A percentile compares a stretch with the other conserved stretches of the same genome.
These are phyloP conservation scores for Hydrotaea cyrtoneurina DNA, from an alignment of 2,888 invertebrate genomes.

Conservation along the genomic window DNA sequence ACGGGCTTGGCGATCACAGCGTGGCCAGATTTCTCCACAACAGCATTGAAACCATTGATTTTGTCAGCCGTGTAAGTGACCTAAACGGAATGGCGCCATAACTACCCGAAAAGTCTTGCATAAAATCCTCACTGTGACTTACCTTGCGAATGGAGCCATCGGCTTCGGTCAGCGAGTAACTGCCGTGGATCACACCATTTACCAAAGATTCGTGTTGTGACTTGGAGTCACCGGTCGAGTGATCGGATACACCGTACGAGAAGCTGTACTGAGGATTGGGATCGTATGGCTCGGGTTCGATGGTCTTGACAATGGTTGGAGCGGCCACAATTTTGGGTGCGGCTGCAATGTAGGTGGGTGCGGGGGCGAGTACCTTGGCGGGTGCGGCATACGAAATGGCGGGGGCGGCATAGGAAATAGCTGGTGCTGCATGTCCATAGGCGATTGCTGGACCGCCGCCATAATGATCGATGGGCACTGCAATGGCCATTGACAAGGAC, in stretches of 20 bases:
- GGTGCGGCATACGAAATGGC: constrained; percentile 65
- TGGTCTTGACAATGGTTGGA: constrained; percentile 75
- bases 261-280: constrained; percentile 85
- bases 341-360: constrained; percentile 66
- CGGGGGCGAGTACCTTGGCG: constrained; percentile 66
- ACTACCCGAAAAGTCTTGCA: not conserved
- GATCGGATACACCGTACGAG: constrained; percentile 86
- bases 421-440: constrained; percentile 62
- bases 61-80: constrained; percentile 86
- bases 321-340: constrained; percentile 71
- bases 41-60: constrained; percentile 86
- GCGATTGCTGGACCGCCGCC: constrained; percentile 67
- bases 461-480: constrained; percentile 67
- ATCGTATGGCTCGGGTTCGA: constrained; percentile 74
- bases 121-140: not conserved
- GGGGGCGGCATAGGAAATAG: constrained; percentile 71
- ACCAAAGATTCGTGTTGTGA: constrained; percentile 82
- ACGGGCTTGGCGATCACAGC: constrained; percentile 71
- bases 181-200: constrained; percentile 85
- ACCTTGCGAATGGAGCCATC: constrained; percentile 84
- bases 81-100: constrained; percentile 10
- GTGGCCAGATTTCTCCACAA: constrained; percentile 82
- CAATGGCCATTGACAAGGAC: constrained; percentile 73
- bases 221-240: constrained; percentile 84
- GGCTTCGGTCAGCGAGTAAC: constrained; percentile 84